Conservation (phyloP, 2,113 vertebrate genomes). For the Albula goreensis region DNA sequence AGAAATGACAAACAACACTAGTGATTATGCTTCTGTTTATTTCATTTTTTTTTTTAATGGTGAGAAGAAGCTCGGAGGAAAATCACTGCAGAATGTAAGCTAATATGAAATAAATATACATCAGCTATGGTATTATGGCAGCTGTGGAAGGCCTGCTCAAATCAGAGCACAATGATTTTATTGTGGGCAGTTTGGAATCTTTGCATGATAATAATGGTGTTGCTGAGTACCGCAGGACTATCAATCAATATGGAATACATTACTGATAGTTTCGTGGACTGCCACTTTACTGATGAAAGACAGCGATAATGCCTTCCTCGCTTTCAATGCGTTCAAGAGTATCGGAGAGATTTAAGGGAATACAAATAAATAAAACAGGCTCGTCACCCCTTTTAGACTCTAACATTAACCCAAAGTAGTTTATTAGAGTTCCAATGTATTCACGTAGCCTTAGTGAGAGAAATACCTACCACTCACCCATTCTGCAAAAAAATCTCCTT, state of each 20-base stretch:
- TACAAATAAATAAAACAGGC: slow-evolving; percentile 76
- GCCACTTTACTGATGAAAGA: slow-evolving; percentile 76
- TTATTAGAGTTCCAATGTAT: slow-evolving; percentile 72
- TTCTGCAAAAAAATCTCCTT: slow-evolving; percentile 66
- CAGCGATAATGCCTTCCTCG: slow-evolving; percentile 63
- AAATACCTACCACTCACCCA: slow-evolving; percentile 70
- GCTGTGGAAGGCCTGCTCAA: slow-evolving; percentile 54
- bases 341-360: slow-evolving; percentile 62
- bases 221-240: slow-evolving; percentile 66
- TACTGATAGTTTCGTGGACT: slow-evolving; percentile 66
- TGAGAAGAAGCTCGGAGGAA: not conserved
- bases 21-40: not conserved
- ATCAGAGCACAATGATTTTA: slow-evolving; percentile 72
- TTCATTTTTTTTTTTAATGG: slow-evolving; percentile 2
- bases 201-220: slow-evolving; percentile 69
- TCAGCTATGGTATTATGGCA: slow-evolving; percentile 54
- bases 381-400: slow-evolving; percentile 68
- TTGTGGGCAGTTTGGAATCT: slow-evolving; percentile 69
- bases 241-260: slow-evolving; percentile 74
- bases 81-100: slow-evolving; percentile 54
- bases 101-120: slow-evolving; percentile 51
- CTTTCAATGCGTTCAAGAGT: slow-evolving; percentile 65
- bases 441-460: slow-evolving; percentile 66
- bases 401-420: slow-evolving; percentile 73
- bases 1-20: not conserved